phyloP scores from a whole-genome alignment of 2,113 vertebrate genomes.

The Fregetta grallaria region DNA sequence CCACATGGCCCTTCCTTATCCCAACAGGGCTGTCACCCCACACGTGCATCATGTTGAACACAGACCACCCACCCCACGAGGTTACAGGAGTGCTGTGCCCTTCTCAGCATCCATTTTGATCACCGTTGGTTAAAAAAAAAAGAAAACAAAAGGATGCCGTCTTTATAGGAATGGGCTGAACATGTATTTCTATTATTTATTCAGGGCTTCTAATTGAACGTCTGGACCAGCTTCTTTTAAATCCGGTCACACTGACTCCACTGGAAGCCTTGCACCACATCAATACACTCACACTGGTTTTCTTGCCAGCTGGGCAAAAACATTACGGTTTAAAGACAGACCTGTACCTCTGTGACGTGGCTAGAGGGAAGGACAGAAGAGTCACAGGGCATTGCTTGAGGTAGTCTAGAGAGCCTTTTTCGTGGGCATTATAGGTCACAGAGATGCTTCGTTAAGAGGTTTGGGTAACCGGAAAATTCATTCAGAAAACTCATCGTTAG shows the following conservation, averaged over 20 bases:
- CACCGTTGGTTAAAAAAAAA: not conserved
- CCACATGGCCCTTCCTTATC: not conserved
- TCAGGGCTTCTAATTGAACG: not conserved
- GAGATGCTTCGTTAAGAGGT: not conserved
- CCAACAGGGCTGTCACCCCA: not conserved
- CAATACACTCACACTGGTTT: not conserved
- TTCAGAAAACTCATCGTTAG: not conserved
- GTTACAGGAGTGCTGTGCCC: not conserved
- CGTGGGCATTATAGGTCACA: not conserved
- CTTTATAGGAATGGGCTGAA: not conserved
- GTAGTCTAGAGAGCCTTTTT: not conserved
- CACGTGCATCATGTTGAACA: fast-evolving
- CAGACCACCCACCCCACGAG: not conserved
- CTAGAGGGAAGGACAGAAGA: not conserved
- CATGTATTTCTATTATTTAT: not conserved
- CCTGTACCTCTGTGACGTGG: not conserved
- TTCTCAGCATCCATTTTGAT: not conserved
- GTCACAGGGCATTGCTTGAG: not conserved
- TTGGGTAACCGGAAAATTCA: not conserved
- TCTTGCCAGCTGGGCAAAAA: not conserved
- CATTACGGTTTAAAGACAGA: not conserved
- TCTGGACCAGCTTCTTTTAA: not conserved
- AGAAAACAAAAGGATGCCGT: not conserved
- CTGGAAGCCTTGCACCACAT: not conserved
- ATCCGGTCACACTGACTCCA: not conserved